Evolutionary conservation across 2,797 vertebrate genomes (phyloP).

Genomic region (Lepidocolaptes lacrymiger): DNA sequence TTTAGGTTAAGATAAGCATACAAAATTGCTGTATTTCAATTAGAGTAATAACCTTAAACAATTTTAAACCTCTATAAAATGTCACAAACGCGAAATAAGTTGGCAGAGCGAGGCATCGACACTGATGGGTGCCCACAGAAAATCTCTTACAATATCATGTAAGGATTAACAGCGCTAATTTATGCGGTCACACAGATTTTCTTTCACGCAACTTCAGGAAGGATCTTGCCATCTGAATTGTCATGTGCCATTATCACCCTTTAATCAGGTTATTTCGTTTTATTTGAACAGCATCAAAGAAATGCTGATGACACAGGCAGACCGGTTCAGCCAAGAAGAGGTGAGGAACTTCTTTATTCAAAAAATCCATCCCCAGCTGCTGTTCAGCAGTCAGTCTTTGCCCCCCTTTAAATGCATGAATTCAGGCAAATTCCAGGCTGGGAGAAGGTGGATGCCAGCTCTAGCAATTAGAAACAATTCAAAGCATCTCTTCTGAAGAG

Average conservation of each 20-base stretch:
- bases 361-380: background rate
- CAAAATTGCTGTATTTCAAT: conserved; percentile 50
- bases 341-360: conserved; percentile 70
- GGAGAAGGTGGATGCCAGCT: conserved; percentile 3
- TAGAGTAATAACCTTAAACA: conserved; percentile 54
- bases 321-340: conserved; percentile 89
- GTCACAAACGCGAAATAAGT: conserved; percentile 51
- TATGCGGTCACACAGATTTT: conserved; percentile 66
- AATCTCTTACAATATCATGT: conserved; percentile 50
- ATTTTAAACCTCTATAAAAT: conserved; percentile 61
- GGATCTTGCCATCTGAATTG: conserved; percentile 60
- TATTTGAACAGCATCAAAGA: conserved; percentile 82
- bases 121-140: conserved; percentile 51
- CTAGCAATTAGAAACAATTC: conserved; percentile 41
- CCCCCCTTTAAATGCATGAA: conserved; percentile 26
- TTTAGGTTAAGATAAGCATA: conserved; percentile 46
- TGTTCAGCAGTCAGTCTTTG: background rate
- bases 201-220: conserved; percentile 48
- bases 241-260: conserved; percentile 55
- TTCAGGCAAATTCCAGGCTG: conserved; percentile 18
- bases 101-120: conserved; percentile 55
- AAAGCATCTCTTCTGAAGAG: conserved; percentile 20
- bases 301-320: conserved; percentile 86
- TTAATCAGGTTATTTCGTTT: conserved; percentile 55
- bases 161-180: conserved; percentile 64